Conservation (phyloP, 92 coral and sea anemone genomes). For the Palythoa heliodiscus region DNA sequence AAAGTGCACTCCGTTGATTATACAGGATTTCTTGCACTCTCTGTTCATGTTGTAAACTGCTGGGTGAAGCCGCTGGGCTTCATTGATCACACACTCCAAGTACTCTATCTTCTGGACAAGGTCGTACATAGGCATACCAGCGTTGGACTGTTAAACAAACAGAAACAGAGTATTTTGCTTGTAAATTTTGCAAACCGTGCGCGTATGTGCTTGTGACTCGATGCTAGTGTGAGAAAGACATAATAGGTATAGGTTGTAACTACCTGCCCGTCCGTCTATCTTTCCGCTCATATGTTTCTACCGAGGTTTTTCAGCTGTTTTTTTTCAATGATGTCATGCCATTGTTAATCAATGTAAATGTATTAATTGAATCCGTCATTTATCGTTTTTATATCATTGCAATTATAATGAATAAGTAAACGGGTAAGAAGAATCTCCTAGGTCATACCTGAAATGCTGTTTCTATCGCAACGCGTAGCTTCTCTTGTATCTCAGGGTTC, state of each 20-base stretch:
- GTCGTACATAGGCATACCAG: slow-evolving; percentile 61
- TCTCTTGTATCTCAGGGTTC: slow-evolving; percentile 18
- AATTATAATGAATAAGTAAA: not conserved
- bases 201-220: no score
- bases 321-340: no score
- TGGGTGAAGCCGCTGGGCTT: slow-evolving; percentile 65
- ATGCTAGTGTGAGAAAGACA: no score
- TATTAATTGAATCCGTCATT: no score
- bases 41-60: slow-evolving; percentile 55
- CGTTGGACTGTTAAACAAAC: slow-evolving; percentile 40
- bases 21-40: slow-evolving; percentile 51
- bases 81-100: slow-evolving; percentile 72
- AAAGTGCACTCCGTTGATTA: slow-evolving; percentile 50
- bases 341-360: no score
- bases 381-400: not conserved
- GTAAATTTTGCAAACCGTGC: not conserved
- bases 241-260: no score
- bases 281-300: no score
- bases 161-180: not conserved
- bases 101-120: slow-evolving; percentile 73
- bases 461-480: not conserved
- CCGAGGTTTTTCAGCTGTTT: no score
- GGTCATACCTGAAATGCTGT: not conserved
- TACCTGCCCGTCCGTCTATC: no score
- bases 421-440: not conserved